phyloP scores from a whole-genome alignment of 2,797 vertebrate species.

The Gambusia yucatana region DNA sequence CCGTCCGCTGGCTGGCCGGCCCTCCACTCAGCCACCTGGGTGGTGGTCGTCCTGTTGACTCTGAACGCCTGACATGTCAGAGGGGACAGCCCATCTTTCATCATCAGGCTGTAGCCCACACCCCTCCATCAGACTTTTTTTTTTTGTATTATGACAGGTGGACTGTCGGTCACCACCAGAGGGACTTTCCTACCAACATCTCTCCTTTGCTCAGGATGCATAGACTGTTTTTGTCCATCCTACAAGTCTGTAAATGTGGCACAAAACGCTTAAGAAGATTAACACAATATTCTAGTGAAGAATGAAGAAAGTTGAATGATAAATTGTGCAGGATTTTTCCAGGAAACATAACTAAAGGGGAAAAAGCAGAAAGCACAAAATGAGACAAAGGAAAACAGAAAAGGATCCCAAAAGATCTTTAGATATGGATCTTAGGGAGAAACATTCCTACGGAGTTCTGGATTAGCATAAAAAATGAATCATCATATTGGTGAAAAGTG shows the following conservation, averaged over 20 bases:
- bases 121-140: constrained; percentile 66
- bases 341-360: too few species aligned
- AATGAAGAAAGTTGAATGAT: neutral
- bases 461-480: constrained; percentile 52
- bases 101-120: constrained; percentile 61
- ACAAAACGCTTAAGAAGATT: neutral
- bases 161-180: constrained; percentile 66
- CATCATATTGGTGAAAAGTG: constrained; percentile 56
- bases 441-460: constrained; percentile 20
- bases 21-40: constrained; percentile 65
- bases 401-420: neutral
- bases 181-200: constrained; percentile 51
- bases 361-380: neutral
- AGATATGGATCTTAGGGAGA: neutral
- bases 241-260: neutral
- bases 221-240: constrained; percentile 14
- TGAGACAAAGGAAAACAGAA: neutral
- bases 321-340: neutral
- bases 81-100: constrained; percentile 84
- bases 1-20: constrained; percentile 9
- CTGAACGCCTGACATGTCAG: constrained; percentile 69
- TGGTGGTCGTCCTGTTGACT: constrained; percentile 73
- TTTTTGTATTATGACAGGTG: constrained; percentile 84
- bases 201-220: constrained; percentile 44
- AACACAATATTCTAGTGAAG: neutral